Base-by-base conservation (phyloP, 2,888 invertebrate species). In the Neocrepidodera transversa region DNA sequence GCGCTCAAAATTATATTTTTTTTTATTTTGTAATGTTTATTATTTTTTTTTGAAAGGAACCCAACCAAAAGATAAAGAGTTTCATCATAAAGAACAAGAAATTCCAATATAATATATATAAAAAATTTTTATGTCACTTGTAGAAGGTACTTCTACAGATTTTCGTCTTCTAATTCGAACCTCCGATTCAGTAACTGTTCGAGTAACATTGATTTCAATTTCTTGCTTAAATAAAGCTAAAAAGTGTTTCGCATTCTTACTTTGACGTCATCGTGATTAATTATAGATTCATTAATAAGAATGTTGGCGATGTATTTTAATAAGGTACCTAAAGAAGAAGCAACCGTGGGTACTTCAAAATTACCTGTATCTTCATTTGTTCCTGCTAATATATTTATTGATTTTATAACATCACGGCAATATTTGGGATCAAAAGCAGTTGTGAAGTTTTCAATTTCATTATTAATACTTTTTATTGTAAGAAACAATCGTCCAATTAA, bases 391-490 rank as follows among this genome's bases (percentile, higher is more conserved):
- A 60, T 58, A 48, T 68, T 64, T 2, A 68, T 60, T 7, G 63
- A 60, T 16, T 51, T 52, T 13, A 65, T 53, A 2, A 43, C 50
- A 16, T 47, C 43, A 17, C 65, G 54, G 38, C 58, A 62, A 32
- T 56, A 60, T 26, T 64, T 61, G 1, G 67, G 67, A 28, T 66
- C 60, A 17, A 51, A 69, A 14, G 65, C 55, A 6, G 64, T 63
- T 10, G 64, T 38, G 23, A 67, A 45, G 28, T 71, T 65, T 16
- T 59, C 52, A 30, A 70, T 55, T 1, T 48, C 42, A 0, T 36
- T 8, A 47, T 68, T 53, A n/a, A 60, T 23, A 18, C 49, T 40
- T 28, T 42, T 49, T 26, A 58, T 26, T 2, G 57, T 35, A 26
- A 48, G 13, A 8, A 67, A 52, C 32, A 66, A 63, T 17, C 66